phyloP scores from a whole-genome alignment of 92 coral and sea anemone genomes.

The Plumapathes pennacea region DNA sequence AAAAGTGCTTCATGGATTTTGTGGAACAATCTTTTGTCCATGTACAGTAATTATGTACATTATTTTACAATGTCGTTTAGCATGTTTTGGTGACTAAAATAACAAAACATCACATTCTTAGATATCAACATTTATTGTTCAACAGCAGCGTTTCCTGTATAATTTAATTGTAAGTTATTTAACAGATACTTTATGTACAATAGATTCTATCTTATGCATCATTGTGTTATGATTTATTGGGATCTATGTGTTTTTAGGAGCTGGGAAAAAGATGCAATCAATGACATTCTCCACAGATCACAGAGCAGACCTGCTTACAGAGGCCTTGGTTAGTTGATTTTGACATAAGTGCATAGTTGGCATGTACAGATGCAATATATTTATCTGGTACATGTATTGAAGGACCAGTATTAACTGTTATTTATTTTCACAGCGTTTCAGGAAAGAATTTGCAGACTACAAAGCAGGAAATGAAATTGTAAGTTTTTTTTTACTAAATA shows the following conservation, averaged over 20 bases:
- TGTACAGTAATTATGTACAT: too few species aligned
- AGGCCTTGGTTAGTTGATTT: constrained; percentile 74
- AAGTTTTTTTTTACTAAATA: constrained; percentile 8
- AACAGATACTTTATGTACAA: too few species aligned
- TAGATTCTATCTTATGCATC: background rate
- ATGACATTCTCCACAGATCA: constrained; percentile 99
- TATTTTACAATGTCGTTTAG: too few species aligned
- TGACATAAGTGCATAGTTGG: background rate
- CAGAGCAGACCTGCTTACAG: constrained; percentile 92
- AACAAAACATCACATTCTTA: too few species aligned
- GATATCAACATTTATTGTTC: too few species aligned
- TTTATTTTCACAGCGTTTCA: constrained; percentile 64
- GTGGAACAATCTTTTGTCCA: too few species aligned
- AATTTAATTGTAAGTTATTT: too few species aligned
- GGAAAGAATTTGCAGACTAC: constrained; percentile 81
- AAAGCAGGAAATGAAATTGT: constrained; percentile 91
- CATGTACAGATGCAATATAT: background rate
- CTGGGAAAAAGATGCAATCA: constrained; percentile 89
- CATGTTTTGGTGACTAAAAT: too few species aligned
- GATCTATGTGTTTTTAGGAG: too few species aligned
- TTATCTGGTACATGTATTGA: background rate
- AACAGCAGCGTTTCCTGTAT: too few species aligned
- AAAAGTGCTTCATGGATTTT: too few species aligned
- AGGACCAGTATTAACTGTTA: background rate
- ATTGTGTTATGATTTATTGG: background rate